Evolutionary conservation across 2,888 invertebrate species (phyloP), one percentile per base, ranked within the genome.

Genomic region (Hirtodrosophila trivittata): DNA sequence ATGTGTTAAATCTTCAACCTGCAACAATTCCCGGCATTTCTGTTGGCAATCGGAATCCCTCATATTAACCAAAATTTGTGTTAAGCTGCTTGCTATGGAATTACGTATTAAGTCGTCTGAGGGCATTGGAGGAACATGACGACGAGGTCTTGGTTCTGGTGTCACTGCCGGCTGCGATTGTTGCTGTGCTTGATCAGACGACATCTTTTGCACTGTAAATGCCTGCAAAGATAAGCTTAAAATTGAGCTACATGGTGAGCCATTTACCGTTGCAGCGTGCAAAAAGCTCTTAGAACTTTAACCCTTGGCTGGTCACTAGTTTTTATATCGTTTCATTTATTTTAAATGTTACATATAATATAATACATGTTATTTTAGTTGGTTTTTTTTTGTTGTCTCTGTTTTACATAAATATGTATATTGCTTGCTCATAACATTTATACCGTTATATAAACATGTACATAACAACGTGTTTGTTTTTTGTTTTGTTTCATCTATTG

Each of bases 51-150:
- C 66, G n/a, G 12, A 30, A 52, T 69, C 66, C 16, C 33, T 63
- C 87, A 87, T 87, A 33, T 76, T 80, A 3, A 66, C 66, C 43
- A 87, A 16, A 9, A 87, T 72, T 58, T 87, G 80, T 21, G 84
- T 74, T 37, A 87, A 49, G 8, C 60, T 69, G 9, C 71, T 57
- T 2, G 88, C 87, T 21, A 87, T 84, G 1, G 75, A 70, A 13
- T 68, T 75, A 1, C 78, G 78, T 41, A 80, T 56, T 7, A 62
- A 9, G 0, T 85, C 59, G 7, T 72, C 85, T 3, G 85, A 12
- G 0, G 78, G 78, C 66, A 82, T 62, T 1, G 63, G 50, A 1
- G 9, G 16, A 0, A 8, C 8, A 6, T 47, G 46, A 5, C 55
- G 59, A n/a, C 47, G 46, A 6, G 32, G 6, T 7, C 10, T 21